phyloP scores from a whole-genome alignment of 2,797 vertebrate genomes.

The Zalophus californianus region DNA sequence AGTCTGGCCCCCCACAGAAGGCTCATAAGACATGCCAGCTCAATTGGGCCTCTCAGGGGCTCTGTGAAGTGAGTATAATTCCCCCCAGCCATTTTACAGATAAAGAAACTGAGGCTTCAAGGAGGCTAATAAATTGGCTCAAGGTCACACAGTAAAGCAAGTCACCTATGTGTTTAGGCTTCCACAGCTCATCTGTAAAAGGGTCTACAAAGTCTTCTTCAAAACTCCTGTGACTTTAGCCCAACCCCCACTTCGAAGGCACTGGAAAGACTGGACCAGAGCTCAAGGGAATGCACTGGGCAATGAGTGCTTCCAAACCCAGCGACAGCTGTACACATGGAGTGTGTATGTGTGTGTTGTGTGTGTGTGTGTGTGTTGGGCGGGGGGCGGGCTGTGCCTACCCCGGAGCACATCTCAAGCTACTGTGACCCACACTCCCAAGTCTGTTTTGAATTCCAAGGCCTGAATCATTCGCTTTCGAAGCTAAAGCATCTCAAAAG shows the following conservation, averaged over 20 bases:
- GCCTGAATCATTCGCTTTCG: conserved; percentile 38
- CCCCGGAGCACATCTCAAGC: background rate
- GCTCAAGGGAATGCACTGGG: background rate
- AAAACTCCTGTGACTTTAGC: background rate
- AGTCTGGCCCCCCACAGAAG: background rate
- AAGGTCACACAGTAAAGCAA: background rate
- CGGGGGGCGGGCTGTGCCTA: fast-evolving
- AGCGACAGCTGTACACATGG: fast-evolving
- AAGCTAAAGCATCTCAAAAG: conserved; percentile 26
- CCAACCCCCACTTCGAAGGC: background rate
- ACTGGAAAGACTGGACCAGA: background rate
- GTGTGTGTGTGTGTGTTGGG: background rate
- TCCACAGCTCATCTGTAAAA: background rate
- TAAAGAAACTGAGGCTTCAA: background rate
- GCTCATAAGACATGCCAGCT: background rate
- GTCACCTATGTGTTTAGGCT: background rate
- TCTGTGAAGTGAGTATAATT: background rate
- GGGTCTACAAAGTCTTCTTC: background rate
- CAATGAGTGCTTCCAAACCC: background rate
- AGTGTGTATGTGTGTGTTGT: background rate
- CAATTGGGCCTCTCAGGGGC: background rate
- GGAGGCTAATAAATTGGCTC: background rate
- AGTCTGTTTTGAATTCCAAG: background rate
- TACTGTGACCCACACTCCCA: fast-evolving
- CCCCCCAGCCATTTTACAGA: background rate